A percentile compares a stretch with the other conserved stretches of the same genome.
Conservation (phyloP, 1,140 invertebrate genomes). For the Camponotus pennsylvanicus region DNA sequence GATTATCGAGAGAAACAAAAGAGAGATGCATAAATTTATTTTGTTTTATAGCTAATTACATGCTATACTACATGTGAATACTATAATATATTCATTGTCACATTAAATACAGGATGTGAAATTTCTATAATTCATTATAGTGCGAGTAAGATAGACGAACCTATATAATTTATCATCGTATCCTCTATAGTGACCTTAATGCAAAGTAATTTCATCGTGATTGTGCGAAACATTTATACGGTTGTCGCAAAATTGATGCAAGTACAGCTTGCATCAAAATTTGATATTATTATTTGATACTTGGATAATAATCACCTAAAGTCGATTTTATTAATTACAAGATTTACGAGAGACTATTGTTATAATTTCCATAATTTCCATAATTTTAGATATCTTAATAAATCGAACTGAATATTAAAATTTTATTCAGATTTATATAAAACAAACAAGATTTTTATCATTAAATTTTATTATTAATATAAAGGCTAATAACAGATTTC, state of each 20-base stretch:
- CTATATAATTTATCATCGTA: conserved; percentile 16
- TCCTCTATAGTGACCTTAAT: conserved; percentile 25
- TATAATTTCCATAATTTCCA: background rate
- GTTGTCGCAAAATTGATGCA: conserved; percentile 11
- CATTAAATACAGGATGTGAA: background rate
- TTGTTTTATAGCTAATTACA: background rate
- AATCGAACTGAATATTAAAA: conserved; percentile 9
- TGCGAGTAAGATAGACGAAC: background rate
- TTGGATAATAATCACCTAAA: background rate
- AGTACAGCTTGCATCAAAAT: background rate
- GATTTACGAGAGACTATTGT: background rate
- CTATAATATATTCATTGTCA: background rate
- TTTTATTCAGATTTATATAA: background rate
- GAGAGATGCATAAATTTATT: background rate
- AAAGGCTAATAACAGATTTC: background rate
- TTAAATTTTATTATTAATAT: background rate
- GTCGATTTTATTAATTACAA: background rate
- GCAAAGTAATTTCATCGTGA: conserved; percentile 15
- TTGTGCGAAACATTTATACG: conserved; percentile 15
- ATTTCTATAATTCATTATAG: conserved; percentile 19
- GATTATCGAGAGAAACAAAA: no score
- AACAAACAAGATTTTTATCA: background rate
- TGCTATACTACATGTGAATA: background rate
- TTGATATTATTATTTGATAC: background rate
- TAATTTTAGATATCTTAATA: background rate